A percentile compares a stretch with the other conserved stretches of the same genome.
These are phyloP conservation scores for Dasysyrphus tricinctus DNA, from an alignment of 2,888 invertebrate species.

Conservation along the genomic window DNA sequence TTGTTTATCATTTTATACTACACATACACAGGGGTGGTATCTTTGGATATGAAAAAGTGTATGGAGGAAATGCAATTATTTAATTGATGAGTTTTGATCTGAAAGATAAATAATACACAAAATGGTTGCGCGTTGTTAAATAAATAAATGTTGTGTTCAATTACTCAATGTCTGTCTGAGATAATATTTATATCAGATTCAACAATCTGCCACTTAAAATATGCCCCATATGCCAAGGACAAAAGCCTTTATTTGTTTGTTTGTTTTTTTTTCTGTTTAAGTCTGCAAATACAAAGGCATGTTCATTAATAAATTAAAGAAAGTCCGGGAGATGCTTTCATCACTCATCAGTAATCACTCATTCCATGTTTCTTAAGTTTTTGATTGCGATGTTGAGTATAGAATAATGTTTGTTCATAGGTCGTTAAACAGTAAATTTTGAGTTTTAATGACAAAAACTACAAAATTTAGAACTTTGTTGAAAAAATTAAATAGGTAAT, in stretches of 20 bases:
- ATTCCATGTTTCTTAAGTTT: not conserved
- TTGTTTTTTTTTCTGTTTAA: not conserved
- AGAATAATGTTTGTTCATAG: no score
- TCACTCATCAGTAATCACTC: no score
- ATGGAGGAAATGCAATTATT: not conserved
- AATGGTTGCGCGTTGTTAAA: not conserved
- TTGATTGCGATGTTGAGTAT: no score
- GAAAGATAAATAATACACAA: not conserved
- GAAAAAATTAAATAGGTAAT: no score
- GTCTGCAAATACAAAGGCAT: not conserved
- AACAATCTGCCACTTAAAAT: not conserved
- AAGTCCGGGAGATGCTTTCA: not conserved
- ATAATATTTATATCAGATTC: not conserved
- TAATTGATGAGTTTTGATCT: constrained; percentile 16
- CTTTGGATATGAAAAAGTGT: not conserved
- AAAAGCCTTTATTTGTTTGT: not conserved
- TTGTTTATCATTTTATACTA: not conserved
- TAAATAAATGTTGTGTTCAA: not conserved
- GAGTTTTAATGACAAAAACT: no score
- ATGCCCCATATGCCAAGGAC: not conserved
- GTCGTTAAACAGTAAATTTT: no score
- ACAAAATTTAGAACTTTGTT: no score
- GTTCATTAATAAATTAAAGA: no score
- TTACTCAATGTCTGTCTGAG: constrained; percentile 1
- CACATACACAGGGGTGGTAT: not conserved